phyloP scores from a whole-genome alignment of 1,140 invertebrate genomes.

The Arctopsyche grandis region DNA sequence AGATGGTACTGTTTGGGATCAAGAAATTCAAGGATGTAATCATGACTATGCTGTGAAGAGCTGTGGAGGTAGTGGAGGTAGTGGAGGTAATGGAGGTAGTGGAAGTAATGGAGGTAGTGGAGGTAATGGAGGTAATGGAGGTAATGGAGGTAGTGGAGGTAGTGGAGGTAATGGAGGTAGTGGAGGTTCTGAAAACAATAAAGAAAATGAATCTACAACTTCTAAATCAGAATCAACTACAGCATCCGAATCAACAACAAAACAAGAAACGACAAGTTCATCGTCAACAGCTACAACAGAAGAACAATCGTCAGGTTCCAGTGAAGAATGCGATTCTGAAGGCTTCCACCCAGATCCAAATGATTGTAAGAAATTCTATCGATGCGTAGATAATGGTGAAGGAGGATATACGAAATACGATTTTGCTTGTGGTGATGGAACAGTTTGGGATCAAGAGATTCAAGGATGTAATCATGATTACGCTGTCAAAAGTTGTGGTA shows the following conservation, averaged over 20 bases:
- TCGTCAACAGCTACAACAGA: constrained; percentile 39
- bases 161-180: too few relatives aligned
- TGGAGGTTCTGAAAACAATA: constrained; percentile 34
- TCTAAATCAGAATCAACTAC: constrained; percentile 42
- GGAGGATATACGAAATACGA: constrained; percentile 67
- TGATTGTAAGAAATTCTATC: constrained; percentile 67
- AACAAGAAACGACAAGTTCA: constrained; percentile 31
- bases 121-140: too few relatives aligned
- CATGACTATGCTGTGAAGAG: constrained; percentile 54
- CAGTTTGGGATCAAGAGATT: constrained; percentile 62
- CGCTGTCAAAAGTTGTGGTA: constrained; percentile 51
- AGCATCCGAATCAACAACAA: constrained; percentile 16
- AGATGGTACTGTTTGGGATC: constrained; percentile 66
- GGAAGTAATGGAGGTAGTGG: too few relatives aligned
- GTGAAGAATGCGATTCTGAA: constrained; percentile 60
- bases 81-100: constrained; percentile 41
- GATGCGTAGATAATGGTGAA: constrained; percentile 70
- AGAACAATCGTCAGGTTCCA: constrained; percentile 48
- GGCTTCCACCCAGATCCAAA: constrained; percentile 63
- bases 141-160: too few relatives aligned
- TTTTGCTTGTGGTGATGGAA: constrained; percentile 69
- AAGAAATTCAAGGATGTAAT: constrained; percentile 56
- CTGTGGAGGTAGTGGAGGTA: constrained; percentile 49
- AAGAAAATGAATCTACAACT: constrained; percentile 38
- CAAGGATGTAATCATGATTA: constrained; percentile 57